These are phyloP conservation scores for Bombus waltoni DNA, from an alignment of 1,140 invertebrate genomes.

Conservation along the genomic window DNA sequence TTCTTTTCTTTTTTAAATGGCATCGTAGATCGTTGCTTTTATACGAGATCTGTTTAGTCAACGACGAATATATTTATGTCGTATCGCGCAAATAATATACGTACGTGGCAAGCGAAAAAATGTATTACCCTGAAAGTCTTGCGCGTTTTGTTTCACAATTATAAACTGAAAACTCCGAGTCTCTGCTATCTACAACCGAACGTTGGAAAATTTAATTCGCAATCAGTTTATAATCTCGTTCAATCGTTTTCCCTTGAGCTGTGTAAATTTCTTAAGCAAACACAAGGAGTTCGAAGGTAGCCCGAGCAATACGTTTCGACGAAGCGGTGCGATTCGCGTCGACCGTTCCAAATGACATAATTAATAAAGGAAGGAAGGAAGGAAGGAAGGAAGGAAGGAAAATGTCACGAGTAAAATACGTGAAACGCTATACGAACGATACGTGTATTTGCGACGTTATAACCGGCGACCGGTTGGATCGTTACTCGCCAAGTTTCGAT, in stretches of 20 bases:
- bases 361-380: background rate
- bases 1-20: too few relatives aligned
- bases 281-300: background rate
- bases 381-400: background rate
- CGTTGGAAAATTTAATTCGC: background rate
- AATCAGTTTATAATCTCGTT: constrained; percentile 3
- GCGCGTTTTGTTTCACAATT: background rate
- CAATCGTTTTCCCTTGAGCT: background rate
- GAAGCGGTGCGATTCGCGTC: background rate
- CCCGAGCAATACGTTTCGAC: background rate
- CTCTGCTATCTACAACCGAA: background rate
- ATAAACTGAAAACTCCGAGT: background rate
- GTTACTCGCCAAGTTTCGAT: constrained; percentile 42
- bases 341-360: constrained; percentile 14
- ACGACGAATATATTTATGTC: too few relatives aligned
- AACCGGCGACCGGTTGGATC: constrained; percentile 21
- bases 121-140: background rate
- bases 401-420: constrained; percentile 4
- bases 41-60: too few relatives aligned
- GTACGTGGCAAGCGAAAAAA: background rate
- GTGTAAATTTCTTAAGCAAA: constrained; percentile 2
- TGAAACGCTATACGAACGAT: constrained; percentile 12
- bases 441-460: constrained; percentile 18
- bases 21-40: too few relatives aligned
- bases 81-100: too few relatives aligned